Conservation (phyloP, 2,113 vertebrate species). For the Rhinopomastus cyanomelas region DNA sequence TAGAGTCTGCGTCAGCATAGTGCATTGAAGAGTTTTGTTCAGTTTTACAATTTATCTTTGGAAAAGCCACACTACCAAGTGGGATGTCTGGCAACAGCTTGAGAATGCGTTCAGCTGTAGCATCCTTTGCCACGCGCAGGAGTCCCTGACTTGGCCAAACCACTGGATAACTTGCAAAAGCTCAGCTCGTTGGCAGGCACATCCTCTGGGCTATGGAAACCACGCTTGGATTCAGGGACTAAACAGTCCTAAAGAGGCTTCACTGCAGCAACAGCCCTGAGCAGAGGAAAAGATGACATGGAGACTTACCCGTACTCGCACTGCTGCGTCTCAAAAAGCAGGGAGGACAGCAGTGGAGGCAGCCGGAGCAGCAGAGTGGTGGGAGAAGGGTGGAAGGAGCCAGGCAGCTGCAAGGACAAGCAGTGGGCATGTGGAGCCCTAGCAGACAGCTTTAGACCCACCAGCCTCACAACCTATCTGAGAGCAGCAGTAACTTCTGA, state of each 20-base stretch:
- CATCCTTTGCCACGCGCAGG: background rate
- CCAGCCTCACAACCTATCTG: background rate
- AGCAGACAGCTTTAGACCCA: background rate
- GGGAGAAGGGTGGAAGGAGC: background rate
- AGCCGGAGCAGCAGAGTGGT: accelerated
- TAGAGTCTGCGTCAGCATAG: background rate
- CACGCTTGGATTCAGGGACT: background rate
- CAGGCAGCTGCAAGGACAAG: background rate
- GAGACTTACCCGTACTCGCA: background rate
- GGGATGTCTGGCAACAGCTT: background rate
- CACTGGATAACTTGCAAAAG: background rate
- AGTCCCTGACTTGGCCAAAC: background rate
- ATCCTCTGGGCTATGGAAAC: background rate
- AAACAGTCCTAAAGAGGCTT: background rate
- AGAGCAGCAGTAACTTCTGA: background rate
- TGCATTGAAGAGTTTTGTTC: background rate
- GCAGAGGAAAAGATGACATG: background rate
- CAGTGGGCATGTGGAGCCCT: accelerated
- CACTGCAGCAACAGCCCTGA: background rate
- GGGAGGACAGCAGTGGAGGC: background rate
- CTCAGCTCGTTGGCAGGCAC: background rate
- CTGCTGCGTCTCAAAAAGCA: background rate
- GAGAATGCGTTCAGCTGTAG: background rate
- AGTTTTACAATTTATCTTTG: background rate
- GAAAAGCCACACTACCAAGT: background rate